Evolutionary conservation across 2,797 vertebrate species (phyloP).

Genomic region (Podarcis siculus): DNA sequence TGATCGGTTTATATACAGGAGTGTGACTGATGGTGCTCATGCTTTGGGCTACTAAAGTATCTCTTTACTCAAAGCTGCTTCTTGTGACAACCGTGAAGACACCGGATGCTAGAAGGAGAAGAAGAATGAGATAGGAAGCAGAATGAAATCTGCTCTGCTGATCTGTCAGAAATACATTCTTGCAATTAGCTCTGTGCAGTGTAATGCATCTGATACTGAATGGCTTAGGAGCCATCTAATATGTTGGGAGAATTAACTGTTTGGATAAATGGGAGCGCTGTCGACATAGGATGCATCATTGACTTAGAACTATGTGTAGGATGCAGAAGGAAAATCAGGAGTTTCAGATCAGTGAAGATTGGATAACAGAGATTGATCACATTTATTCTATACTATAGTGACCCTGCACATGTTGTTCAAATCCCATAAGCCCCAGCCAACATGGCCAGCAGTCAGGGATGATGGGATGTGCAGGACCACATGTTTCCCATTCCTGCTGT

Average conservation of each 20-base stretch:
- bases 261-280: neutral
- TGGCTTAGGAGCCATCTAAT: neutral
- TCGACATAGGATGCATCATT: neutral
- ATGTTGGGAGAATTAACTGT: neutral
- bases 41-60: slow-evolving; percentile 1
- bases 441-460: neutral
- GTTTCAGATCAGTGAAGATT: neutral
- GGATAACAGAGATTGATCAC: neutral
- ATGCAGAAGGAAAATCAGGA: neutral
- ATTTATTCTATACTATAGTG: neutral
- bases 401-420: no score
- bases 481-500: no score
- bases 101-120: neutral
- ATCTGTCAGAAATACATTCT: neutral
- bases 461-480: no score
- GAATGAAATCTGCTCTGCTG: neutral
- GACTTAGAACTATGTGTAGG: neutral
- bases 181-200: neutral
- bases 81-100: slow-evolving; percentile 3
- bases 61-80: neutral
- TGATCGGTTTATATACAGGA: neutral
- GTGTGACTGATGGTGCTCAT: slow-evolving; percentile 4
- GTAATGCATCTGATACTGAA: neutral
- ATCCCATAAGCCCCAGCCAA: no score
- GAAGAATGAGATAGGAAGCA: neutral